Evolutionary conservation across 1,140 invertebrate species (phyloP).

Genomic region (Orius insidiosus): DNA sequence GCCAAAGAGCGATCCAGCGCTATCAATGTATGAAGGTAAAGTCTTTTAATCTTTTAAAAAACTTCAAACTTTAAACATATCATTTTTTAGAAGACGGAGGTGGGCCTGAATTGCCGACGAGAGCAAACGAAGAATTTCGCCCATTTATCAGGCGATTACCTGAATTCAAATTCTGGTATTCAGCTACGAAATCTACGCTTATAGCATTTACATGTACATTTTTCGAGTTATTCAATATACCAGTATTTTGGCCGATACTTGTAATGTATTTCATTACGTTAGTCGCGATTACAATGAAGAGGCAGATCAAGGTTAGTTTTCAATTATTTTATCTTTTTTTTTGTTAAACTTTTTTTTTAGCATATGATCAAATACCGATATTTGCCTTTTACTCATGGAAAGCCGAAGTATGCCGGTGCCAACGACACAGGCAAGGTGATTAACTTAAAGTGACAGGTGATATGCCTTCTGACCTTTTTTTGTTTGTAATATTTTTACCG

Average conservation of each 20-base stretch:
- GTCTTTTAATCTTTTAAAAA: slow-evolving; percentile 7
- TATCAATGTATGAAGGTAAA: slow-evolving; percentile 72
- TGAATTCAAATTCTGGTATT: slow-evolving; percentile 99
- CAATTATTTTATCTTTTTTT: no score
- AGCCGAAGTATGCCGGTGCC: slow-evolving; percentile 72
- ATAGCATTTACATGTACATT: slow-evolving; percentile 86
- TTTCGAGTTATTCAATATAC: slow-evolving; percentile 96
- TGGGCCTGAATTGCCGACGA: slow-evolving; percentile 84
- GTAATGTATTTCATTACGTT: slow-evolving; percentile 98
- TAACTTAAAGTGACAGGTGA: slow-evolving; percentile 25
- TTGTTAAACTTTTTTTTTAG: slow-evolving; percentile 31
- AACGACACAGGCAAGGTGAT: slow-evolving; percentile 38
- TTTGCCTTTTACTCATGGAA: slow-evolving; percentile 94
- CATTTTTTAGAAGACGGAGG: slow-evolving; percentile 41
- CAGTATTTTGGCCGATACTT: slow-evolving; percentile 99
- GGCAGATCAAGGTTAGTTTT: slow-evolving; percentile 80
- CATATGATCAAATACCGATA: slow-evolving; percentile 99
- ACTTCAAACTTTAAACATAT: slow-evolving; percentile 7
- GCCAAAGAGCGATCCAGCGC: slow-evolving; percentile 95
- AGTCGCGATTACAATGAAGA: slow-evolving; percentile 98
- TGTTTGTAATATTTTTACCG: neutral
- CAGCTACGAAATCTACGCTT: slow-evolving; percentile 86
- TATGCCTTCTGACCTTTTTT: neutral
- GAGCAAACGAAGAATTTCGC: slow-evolving; percentile 90
- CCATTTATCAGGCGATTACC: slow-evolving; percentile 95